Evolutionary conservation across 2,888 invertebrate species (phyloP), one percentile per base, ranked within the genome.

Genomic region (Phragmatobia fuliginosa): DNA sequence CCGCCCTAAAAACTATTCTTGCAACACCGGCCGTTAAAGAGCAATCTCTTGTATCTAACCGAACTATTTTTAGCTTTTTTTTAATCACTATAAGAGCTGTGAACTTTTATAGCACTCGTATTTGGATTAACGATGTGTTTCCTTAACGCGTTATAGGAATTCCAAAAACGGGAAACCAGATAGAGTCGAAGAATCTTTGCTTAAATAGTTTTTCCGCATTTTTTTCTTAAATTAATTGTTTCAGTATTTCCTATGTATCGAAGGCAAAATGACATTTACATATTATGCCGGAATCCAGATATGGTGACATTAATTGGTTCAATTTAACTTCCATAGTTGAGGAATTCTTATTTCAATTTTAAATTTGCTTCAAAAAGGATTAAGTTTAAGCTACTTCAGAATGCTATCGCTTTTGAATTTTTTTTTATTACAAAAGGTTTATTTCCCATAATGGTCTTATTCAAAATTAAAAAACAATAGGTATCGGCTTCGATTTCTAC

Each of bases 11-110:
- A 73, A 70, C 65, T 74, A 72, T 76, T 74, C 28, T 67, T 64
- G 67, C 64, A 49, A 38, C 83, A 82, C 85, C 81, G 78, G 83
- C 79, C 78, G 67, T 78, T 77, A 85, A 85, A 87, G 85, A 86
- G 85, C 83, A 75, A 82, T 82, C 77, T 77, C 79, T 70, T 85
- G 86, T 87, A 78, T 75, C 72, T 68, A 70, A 77, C 68, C 68
- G 52, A 74, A 70, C 71, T 76, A 80, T 81, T 79, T 80, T 79
- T 78, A 81, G 72, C 73, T 62, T 71, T 80, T 76, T 76, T 77
- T 75, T 71, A 66, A 77, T 70, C 58, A 69, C 64, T 58, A 67
- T 71, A 62, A 62, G 49, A 62, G 68, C 70, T 71, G 64, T 62
- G 73, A 74, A 76, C 66, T 82, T 82, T 82, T 77, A 81, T 80